Percentiles rank a stretch among this genome's conserved stretches.
Conservation (phyloP, 2,797 vertebrate genomes). For the Lacerta agilis region DNA sequence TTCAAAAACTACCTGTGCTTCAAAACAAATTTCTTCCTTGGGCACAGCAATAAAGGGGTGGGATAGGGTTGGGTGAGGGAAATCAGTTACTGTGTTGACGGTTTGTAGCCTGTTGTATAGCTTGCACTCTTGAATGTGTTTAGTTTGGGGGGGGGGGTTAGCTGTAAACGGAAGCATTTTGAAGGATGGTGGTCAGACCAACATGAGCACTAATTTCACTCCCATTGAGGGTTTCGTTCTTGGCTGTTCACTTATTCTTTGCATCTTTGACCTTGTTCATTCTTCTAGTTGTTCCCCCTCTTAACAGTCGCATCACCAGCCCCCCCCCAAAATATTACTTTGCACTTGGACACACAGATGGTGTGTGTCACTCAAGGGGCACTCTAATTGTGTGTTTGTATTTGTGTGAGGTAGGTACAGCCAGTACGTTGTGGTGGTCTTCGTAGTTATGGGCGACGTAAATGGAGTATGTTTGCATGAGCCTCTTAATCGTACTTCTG, state of each 20-base stretch:
- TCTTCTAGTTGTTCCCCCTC: neutral
- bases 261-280: neutral
- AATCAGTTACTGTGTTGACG: neutral
- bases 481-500: neutral
- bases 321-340: neutral
- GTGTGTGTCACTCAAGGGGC: constrained; percentile 8
- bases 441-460: constrained; percentile 9
- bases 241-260: constrained; percentile 3
- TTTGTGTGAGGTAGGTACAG: neutral
- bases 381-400: neutral
- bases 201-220: constrained; percentile 7
- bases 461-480: constrained; percentile 7
- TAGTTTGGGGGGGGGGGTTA: neutral
- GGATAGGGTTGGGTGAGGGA: neutral
- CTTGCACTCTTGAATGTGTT: constrained; percentile 20
- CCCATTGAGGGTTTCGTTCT: neutral
- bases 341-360: constrained; percentile 13
- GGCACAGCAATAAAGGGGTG: constrained; percentile 39
- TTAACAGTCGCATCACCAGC: too few relatives aligned
- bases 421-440: constrained; percentile 8
- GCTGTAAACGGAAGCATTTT: constrained; percentile 8
- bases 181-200: constrained; percentile 8
- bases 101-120: constrained; percentile 23
- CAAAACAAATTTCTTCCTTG: constrained; percentile 32
- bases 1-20: constrained; percentile 39